Evolutionary conservation across 2,113 vertebrate genomes (phyloP).

Genomic region (Elanoides forficatus): DNA sequence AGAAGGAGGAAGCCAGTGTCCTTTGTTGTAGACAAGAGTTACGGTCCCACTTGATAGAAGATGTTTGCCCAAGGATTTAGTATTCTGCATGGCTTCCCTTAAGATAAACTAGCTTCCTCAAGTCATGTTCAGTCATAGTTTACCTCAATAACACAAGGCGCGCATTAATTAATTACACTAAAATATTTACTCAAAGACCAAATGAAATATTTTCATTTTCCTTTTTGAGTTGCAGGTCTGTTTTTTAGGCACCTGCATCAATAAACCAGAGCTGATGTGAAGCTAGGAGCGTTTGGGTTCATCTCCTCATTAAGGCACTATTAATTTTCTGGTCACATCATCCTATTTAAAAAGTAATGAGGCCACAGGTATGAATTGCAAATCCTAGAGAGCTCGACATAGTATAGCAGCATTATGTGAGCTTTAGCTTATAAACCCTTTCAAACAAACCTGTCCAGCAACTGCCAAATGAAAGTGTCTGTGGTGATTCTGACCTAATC

Average conservation of each 20-base stretch:
- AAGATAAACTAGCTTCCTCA: not conserved
- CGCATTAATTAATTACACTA: not conserved
- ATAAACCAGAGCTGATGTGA: not conserved
- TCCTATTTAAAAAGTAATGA: not conserved
- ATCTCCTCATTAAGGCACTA: not conserved
- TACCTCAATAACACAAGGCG: not conserved
- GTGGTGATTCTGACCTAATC: not conserved
- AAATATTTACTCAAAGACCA: not conserved
- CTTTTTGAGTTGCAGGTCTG: not conserved
- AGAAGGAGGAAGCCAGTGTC: not conserved
- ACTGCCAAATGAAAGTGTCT: not conserved
- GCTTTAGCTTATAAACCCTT: not conserved
- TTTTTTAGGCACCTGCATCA: not conserved
- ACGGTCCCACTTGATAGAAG: not conserved
- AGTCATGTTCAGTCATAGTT: not conserved
- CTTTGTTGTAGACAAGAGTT: not conserved
- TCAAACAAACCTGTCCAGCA: not conserved
- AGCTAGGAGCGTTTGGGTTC: not conserved
- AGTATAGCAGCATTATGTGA: not conserved
- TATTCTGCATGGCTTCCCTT: not conserved
- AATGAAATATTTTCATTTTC: not conserved
- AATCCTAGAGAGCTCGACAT: not conserved
- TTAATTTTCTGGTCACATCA: conserved; percentile 39
- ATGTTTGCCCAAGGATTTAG: not conserved
- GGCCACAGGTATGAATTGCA: not conserved